Evolutionary conservation across 2,113 vertebrate species (phyloP), one percentile per base, ranked within the genome.

Genomic region (Eptesicus fuscus): DNA sequence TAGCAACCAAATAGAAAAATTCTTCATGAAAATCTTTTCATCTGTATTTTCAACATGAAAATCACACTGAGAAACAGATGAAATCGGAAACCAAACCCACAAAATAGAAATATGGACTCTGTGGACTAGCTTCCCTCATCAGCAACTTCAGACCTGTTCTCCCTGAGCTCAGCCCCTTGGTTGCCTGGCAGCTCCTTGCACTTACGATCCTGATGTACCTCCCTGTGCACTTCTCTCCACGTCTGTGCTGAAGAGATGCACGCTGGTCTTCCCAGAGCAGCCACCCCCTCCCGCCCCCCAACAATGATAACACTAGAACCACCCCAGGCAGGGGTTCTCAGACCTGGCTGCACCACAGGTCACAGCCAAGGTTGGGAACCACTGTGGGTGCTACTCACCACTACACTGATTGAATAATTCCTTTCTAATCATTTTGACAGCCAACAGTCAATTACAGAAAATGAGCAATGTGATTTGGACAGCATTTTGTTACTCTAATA

Each of bases 391-490:
- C 0, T 5, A 35, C 16, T 53, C 51, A 28, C 32, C 61, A 2
- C n/a, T 16, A 12, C 28, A 61, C 47, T 14, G 35, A 25, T 2
- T 0, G 18, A 65, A 22, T 6, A 30, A 51, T 18, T 44, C 35
- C 22, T 4, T 17, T 35, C n/a, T 18, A 42, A 63, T 20, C 47
- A 51, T 2, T 22, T 11, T 37, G 69, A 35, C 47, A 44, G n/a
- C 49, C 65, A 61, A 63, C 9, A 18, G 20, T 49, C 67, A 25
- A 32, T 32, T 16, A 59, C 0, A 16, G 53, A 61, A 61, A 69
- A n/a, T 1, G 9, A 40, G 37, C 44, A 5, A 5, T 0, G 16
- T 0, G 30, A 44, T 0, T 1, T 4, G 18, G 5, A 18, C 4
- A 49, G 56, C 49, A 5, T 4, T 49, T 8, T 53, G 5, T 20